Conservation (phyloP, 2,888 invertebrate species). For the Rotaria magnacalcarata region DNA sequence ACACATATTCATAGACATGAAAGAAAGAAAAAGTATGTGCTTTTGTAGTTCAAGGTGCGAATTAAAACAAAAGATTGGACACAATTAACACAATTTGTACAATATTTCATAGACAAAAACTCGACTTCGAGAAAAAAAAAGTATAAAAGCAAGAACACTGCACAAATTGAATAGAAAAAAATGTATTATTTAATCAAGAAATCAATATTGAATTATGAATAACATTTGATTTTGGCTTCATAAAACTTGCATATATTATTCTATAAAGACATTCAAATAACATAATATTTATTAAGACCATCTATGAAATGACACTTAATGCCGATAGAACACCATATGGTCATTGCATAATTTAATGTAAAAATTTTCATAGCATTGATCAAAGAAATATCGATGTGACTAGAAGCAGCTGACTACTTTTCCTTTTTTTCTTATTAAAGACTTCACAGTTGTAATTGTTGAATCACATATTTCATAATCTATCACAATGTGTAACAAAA, state of each 20-base stretch:
- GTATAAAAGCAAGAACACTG: too few relatives aligned
- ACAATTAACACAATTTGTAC: neutral
- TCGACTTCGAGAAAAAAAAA: too few relatives aligned
- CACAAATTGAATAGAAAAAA: too few relatives aligned
- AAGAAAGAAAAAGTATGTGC: neutral
- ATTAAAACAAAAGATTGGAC: neutral
- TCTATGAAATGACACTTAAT: neutral
- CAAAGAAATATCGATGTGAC: neutral
- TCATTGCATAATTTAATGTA: neutral
- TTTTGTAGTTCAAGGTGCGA: neutral
- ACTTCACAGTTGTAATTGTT: neutral
- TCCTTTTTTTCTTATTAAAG: neutral
- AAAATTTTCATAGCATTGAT: neutral
- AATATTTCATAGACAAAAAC: neutral
- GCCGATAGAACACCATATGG: neutral
- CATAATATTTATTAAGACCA: neutral
- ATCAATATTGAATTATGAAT: neutral
- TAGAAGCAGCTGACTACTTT: neutral
- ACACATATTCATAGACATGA: neutral
- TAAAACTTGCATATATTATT: neutral
- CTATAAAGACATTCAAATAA: neutral
- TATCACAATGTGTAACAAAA: neutral
- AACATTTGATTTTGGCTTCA: neutral
- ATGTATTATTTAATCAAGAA: neutral
- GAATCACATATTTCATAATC: neutral